Percentiles rank a stretch among this genome's conserved stretches.
Conservation (phyloP, 1,140 invertebrate genomes). For the Drosophila trapezifrons region DNA sequence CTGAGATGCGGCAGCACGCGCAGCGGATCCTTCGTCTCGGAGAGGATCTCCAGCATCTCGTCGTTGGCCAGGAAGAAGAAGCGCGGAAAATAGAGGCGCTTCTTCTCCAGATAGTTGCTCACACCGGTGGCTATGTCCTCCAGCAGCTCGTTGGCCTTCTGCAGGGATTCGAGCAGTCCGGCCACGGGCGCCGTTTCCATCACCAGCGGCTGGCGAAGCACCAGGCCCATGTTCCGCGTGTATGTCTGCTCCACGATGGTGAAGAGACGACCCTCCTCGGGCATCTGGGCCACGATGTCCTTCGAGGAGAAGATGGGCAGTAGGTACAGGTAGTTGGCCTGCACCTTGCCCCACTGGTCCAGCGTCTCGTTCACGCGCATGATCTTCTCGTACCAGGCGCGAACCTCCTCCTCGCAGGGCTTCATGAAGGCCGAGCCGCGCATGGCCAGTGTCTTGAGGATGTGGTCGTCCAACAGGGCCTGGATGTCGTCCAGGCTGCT, state of each 20-base stretch:
- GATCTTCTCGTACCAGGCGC: constrained; percentile 92
- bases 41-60: constrained; percentile 97
- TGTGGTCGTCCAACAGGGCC: constrained; percentile 93
- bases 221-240: constrained; percentile 90
- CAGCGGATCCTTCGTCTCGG: constrained; percentile 94
- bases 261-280: constrained; percentile 93
- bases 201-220: constrained; percentile 90
- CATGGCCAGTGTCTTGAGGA: constrained; percentile 95
- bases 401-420: constrained; percentile 92
- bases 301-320: constrained; percentile 96
- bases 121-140: constrained; percentile 94
- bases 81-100: constrained; percentile 94
- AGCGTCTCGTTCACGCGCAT: constrained; percentile 91
- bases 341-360: constrained; percentile 95
- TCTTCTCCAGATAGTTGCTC: constrained; percentile 95
- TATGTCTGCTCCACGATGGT: constrained; percentile 91
- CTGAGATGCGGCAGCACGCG: constrained; percentile 95
- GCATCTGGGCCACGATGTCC: constrained; percentile 97
- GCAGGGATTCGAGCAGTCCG: constrained; percentile 90
- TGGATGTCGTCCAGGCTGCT: constrained; percentile 94
- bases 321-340: constrained; percentile 95
- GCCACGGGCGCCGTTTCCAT: constrained; percentile 89
- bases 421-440: constrained; percentile 96
- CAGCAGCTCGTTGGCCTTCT: constrained; percentile 89
- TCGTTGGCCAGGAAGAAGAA: constrained; percentile 98